A percentile compares a stretch with the other conserved stretches of the same genome.
phyloP scores from a whole-genome alignment of 2,113 vertebrate genomes.

The Hippoglossus stenolepis region DNA sequence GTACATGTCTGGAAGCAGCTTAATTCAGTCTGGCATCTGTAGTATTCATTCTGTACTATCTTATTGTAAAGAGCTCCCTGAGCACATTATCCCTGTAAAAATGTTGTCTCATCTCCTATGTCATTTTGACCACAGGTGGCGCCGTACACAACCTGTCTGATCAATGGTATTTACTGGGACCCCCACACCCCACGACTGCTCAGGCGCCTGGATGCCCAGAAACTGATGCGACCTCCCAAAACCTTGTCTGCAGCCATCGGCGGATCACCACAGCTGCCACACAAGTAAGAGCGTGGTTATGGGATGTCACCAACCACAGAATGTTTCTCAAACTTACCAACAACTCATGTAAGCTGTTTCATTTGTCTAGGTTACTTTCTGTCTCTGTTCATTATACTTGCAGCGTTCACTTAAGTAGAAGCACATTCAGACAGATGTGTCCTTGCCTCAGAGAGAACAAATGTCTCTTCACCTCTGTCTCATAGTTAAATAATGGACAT shows the following conservation, averaged over 20 bases:
- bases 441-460: not conserved
- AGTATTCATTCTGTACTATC: too few relatives aligned
- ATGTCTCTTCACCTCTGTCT: too few relatives aligned
- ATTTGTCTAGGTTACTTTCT: not conserved
- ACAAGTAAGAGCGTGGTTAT: constrained; percentile 84
- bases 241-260: constrained; percentile 57
- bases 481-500: too few relatives aligned
- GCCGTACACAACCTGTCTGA: constrained; percentile 94
- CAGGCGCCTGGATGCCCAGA: constrained; percentile 87
- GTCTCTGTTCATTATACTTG: not conserved
- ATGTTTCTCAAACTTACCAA: not conserved
- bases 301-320: not conserved
- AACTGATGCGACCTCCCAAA: constrained; percentile 81
- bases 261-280: constrained; percentile 89
- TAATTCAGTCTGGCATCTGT: too few relatives aligned
- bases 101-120: not conserved
- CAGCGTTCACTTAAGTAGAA: not conserved
- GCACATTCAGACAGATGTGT: not conserved
- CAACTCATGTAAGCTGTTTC: not conserved
- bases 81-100: too few relatives aligned
- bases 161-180: constrained; percentile 99
- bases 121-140: constrained; percentile 85
- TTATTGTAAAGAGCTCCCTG: too few relatives aligned
- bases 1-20: too few relatives aligned
- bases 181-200: constrained; percentile 91